Evolutionary conservation across 2,888 invertebrate species (phyloP).

Genomic region (Drosophila lacicola): DNA sequence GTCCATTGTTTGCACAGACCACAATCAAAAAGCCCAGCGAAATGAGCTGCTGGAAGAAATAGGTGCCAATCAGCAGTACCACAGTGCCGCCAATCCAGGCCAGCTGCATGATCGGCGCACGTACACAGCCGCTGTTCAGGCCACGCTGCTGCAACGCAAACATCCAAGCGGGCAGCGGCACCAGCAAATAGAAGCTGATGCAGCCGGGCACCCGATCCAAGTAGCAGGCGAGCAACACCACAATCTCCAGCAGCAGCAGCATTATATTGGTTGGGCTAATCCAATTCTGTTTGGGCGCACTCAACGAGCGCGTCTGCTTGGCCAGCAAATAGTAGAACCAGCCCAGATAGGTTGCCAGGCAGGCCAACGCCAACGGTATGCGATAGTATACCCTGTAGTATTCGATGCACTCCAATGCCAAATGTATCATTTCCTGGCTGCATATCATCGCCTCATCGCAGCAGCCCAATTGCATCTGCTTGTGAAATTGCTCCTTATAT

Average conservation of each 20-base stretch:
- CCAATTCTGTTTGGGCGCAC: constrained; percentile 10
- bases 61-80: constrained; percentile 68
- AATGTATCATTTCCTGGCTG: constrained; percentile 87
- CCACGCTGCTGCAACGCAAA: constrained; percentile 52
- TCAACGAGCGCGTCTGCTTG: constrained; percentile 46
- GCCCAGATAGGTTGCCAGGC: constrained; percentile 89
- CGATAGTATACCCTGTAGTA: constrained; percentile 95
- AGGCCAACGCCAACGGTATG: constrained; percentile 88
- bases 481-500: constrained; percentile 31
- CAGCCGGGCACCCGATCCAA: constrained; percentile 88
- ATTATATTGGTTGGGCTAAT: neutral
- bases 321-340: constrained; percentile 88
- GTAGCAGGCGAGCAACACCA: constrained; percentile 79
- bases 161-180: constrained; percentile 86
- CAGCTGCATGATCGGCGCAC: constrained; percentile 49
- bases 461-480: constrained; percentile 16
- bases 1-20: constrained; percentile 54
- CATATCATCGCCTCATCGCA: constrained; percentile 82
- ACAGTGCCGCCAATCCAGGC: constrained; percentile 77
- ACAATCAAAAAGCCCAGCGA: constrained; percentile 68
- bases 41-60: constrained; percentile 65
- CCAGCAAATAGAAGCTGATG: constrained; percentile 88
- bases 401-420: constrained; percentile 89
- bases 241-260: constrained; percentile 17
- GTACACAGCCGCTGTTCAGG: neutral